phyloP scores from a whole-genome alignment of 2,888 invertebrate genomes.

The Drosophila phalerata region DNA sequence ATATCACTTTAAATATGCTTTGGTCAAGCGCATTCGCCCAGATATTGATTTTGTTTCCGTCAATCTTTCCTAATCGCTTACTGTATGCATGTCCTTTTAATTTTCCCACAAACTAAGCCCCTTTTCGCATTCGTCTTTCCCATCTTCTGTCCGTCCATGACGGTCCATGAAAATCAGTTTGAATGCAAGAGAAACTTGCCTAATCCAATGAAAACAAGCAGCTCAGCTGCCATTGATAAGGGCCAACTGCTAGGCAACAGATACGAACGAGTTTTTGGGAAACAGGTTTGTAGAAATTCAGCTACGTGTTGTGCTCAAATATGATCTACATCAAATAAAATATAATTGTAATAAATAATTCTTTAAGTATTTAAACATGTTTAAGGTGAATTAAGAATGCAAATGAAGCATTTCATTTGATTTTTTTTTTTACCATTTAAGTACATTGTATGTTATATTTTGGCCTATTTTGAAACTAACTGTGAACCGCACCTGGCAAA shows the following conservation, averaged over 20 bases:
- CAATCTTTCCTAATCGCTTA: constrained; percentile 25
- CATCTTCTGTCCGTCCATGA: constrained; percentile 14
- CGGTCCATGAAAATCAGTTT: constrained; percentile 24
- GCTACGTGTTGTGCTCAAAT: background rate
- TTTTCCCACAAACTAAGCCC: constrained; percentile 62
- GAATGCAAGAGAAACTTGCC: constrained; percentile 58
- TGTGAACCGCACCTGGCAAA: constrained; percentile 1
- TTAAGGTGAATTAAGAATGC: background rate
- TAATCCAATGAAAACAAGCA: constrained; percentile 74
- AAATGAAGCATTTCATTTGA: background rate
- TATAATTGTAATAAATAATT: constrained; percentile 2
- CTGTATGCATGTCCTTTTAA: constrained; percentile 51
- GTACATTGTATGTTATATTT: background rate
- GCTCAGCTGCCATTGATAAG: constrained; percentile 71
- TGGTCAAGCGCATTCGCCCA: background rate
- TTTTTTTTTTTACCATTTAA: background rate
- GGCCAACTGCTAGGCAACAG: constrained; percentile 52
- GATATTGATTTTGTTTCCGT: constrained; percentile 13
- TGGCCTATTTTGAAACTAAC: background rate
- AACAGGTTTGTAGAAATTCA: background rate
- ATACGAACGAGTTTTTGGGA: constrained; percentile 22
- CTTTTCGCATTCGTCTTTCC: constrained; percentile 35
- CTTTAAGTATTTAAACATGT: background rate
- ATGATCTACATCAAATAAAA: constrained; percentile 1
- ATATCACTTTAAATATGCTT: background rate